These are phyloP conservation scores for Lethrus apterus DNA, from an alignment of 1,140 invertebrate species.

Conservation along the genomic window DNA sequence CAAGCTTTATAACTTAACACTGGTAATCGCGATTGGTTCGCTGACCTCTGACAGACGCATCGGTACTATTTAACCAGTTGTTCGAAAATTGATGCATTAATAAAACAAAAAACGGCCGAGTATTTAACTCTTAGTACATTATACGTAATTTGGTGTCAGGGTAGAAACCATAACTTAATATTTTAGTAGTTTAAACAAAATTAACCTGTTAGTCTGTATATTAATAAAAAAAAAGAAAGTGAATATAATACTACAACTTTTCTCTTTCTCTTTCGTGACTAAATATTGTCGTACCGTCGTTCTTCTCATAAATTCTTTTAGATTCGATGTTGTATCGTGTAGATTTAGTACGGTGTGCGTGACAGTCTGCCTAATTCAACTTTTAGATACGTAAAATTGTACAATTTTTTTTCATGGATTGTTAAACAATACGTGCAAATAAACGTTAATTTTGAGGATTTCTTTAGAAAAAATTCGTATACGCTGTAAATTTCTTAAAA, in stretches of 20 bases:
- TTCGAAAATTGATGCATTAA: no score
- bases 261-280: no score
- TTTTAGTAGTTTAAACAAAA: conserved; percentile 13
- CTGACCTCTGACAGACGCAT: no score
- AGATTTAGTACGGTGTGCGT: conserved; percentile 12
- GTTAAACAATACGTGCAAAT: no score
- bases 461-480: conserved; percentile 22
- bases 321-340: conserved; percentile 31
- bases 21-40: no score
- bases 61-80: no score
- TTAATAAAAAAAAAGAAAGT: conserved; percentile 10
- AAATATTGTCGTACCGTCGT: conserved; percentile 13
- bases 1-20: no score
- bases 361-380: conserved; percentile 19
- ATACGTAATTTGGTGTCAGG: conserved; percentile 45
- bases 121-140: conserved; percentile 40
- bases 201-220: no score
- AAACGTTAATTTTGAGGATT: conserved; percentile 10
- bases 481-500: conserved; percentile 20
- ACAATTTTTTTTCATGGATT: conserved; percentile 33
- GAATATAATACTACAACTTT: no score
- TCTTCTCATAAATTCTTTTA: conserved; percentile 31
- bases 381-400: conserved; percentile 40
- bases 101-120: conserved; percentile 32
- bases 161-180: conserved; percentile 31